A percentile compares a stretch with the other conserved stretches of the same genome.
These are phyloP conservation scores for Diplodus puntazzo DNA, from an alignment of 2,797 vertebrate species.

Conservation along the genomic window DNA sequence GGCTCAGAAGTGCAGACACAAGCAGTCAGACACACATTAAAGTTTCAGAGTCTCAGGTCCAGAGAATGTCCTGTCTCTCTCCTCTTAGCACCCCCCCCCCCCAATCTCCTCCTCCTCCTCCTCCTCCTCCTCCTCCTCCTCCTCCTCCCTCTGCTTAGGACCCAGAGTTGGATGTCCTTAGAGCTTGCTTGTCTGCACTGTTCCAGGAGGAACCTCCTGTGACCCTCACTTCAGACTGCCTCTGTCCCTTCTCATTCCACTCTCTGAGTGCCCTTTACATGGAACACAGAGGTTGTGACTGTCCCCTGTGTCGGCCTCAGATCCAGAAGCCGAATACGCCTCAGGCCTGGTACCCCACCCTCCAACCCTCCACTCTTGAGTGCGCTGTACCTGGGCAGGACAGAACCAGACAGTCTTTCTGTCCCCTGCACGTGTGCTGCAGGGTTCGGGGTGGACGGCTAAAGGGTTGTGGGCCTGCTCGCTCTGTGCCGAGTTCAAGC, in stretches of 20 bases:
- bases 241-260: constrained; percentile 64
- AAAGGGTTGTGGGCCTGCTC: constrained; percentile 24
- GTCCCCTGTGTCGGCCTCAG: constrained; percentile 55
- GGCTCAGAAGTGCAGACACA: constrained; percentile 77
- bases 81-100: constrained; percentile 23
- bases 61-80: constrained; percentile 65
- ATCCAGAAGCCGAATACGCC: constrained; percentile 60
- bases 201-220: constrained; percentile 37
- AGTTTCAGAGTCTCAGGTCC: constrained; percentile 75
- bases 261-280: constrained; percentile 73
- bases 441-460: background rate
- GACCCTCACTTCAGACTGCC: constrained; percentile 64
- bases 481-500: constrained; percentile 32
- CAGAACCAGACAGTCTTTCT: constrained; percentile 32
- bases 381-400: constrained; percentile 40
- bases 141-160: constrained; percentile 24
- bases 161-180: constrained; percentile 50
- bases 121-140: background rate
- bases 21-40: constrained; percentile 78
- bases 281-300: constrained; percentile 58
- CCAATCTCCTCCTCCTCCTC: background rate
- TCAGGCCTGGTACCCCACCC: constrained; percentile 51
- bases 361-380: constrained; percentile 41
- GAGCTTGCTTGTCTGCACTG: constrained; percentile 54
- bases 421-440: constrained; percentile 28